Conservation (phyloP, 2,113 vertebrate genomes). For the Scomber japonicus region DNA sequence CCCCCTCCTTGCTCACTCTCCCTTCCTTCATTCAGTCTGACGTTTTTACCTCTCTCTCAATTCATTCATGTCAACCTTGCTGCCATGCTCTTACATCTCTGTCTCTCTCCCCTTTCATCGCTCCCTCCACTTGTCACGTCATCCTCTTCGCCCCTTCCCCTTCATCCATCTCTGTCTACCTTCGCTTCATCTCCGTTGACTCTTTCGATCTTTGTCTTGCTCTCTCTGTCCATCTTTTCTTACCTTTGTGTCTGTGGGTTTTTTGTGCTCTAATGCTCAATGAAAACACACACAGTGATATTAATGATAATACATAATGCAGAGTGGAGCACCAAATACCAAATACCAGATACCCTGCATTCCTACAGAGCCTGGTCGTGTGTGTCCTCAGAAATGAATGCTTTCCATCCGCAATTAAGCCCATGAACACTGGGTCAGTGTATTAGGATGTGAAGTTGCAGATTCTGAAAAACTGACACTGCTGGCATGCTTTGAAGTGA, state of each 20-base stretch:
- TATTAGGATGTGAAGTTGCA: neutral
- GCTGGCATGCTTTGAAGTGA: too few species aligned
- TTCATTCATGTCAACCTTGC: constrained; percentile 76
- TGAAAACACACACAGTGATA: constrained; percentile 5
- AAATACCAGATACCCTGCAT: neutral
- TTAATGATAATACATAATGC: constrained; percentile 2
- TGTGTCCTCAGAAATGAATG: neutral
- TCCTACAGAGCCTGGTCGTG: neutral
- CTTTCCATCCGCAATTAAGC: neutral
- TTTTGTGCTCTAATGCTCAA: neutral
- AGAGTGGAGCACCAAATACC: neutral
- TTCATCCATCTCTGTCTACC: constrained; percentile 69
- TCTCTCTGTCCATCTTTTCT: constrained; percentile 26
- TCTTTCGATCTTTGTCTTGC: constrained; percentile 33
- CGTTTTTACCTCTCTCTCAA: constrained; percentile 63
- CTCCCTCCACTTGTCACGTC: constrained; percentile 61
- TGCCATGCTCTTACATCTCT: constrained; percentile 60
- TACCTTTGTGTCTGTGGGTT: constrained; percentile 9
- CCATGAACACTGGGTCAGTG: neutral
- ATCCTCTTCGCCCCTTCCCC: constrained; percentile 47
- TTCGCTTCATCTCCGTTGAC: constrained; percentile 33
- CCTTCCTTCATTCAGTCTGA: constrained; percentile 67
- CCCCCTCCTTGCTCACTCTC: neutral
- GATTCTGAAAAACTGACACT: neutral
- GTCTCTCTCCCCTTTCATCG: constrained; percentile 59